These are phyloP conservation scores for Tylochromis polylepis DNA, from an alignment of 2,113 vertebrate species.

Conservation along the genomic window DNA sequence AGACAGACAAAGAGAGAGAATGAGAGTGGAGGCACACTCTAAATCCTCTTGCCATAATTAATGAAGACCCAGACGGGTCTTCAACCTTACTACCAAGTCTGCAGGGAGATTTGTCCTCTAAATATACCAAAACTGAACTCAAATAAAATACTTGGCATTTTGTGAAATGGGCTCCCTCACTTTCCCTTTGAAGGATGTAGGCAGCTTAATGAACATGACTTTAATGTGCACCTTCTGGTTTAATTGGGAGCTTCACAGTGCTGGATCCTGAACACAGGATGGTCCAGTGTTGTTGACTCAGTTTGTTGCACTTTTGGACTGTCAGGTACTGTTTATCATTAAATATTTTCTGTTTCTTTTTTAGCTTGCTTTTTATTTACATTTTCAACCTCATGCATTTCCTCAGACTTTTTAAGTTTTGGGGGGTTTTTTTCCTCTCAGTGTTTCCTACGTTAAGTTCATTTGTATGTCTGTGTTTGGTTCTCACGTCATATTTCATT, in stretches of 20 bases:
- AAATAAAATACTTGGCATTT: not conserved
- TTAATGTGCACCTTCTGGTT: not conserved
- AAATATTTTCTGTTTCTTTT: not conserved
- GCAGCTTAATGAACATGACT: not conserved
- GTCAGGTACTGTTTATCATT: not conserved
- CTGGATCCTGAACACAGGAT: not conserved
- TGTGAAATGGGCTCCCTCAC: not conserved
- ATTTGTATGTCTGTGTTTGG: not conserved
- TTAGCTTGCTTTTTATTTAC: not conserved
- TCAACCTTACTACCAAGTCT: not conserved
- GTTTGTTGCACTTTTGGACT: rapidly evolving
- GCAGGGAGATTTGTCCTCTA: not conserved
- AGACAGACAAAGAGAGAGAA: not conserved
- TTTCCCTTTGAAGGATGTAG: not conserved
- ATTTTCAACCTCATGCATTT: not conserved
- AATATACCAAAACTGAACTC: not conserved
- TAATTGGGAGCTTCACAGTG: not conserved
- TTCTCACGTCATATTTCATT: not conserved
- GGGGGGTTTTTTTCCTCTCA: too few species aligned
- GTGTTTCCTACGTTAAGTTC: not conserved
- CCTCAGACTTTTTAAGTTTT: not conserved
- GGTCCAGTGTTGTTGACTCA: not conserved
- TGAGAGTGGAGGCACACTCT: not conserved
- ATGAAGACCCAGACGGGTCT: not conserved
- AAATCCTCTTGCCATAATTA: not conserved